Evolutionary conservation across 2,113 vertebrate genomes (phyloP).

Genomic region (Burhinus bistriatus): DNA sequence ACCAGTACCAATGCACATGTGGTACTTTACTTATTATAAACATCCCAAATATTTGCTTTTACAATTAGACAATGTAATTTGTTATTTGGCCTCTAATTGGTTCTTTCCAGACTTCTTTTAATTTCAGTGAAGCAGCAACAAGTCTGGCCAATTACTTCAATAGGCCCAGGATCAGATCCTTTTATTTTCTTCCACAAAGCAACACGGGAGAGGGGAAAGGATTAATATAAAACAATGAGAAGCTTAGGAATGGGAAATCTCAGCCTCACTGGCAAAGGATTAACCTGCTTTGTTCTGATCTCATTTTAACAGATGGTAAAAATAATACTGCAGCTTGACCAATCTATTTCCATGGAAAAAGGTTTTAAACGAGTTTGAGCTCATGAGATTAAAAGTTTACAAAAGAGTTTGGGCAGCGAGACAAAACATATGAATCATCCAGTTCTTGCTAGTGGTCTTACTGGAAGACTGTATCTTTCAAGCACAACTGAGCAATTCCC

Average conservation of each 20-base stretch:
- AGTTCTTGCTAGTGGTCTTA: background rate
- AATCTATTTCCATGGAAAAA: background rate
- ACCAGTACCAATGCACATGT: background rate
- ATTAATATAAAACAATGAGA: slow-evolving; percentile 34
- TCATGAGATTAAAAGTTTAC: background rate
- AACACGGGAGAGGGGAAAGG: background rate
- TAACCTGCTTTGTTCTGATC: slow-evolving; percentile 24
- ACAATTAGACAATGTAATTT: background rate
- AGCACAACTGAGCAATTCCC: background rate
- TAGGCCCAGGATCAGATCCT: background rate
- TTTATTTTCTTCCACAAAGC: slow-evolving; percentile 13
- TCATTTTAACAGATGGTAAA: slow-evolving; percentile 50
- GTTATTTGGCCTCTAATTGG: background rate
- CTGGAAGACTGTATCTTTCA: background rate
- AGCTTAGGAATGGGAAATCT: slow-evolving; percentile 12
- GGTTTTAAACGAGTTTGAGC: background rate
- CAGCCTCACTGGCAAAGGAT: background rate
- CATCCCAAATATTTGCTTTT: background rate
- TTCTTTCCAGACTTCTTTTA: background rate
- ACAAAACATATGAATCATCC: background rate
- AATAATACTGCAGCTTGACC: slow-evolving; percentile 34
- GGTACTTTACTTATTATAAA: background rate
- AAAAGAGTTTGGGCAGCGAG: background rate
- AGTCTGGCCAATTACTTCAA: background rate
- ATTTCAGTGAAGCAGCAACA: background rate